phyloP scores from a whole-genome alignment of 2,113 vertebrate species.

The Naja naja region DNA sequence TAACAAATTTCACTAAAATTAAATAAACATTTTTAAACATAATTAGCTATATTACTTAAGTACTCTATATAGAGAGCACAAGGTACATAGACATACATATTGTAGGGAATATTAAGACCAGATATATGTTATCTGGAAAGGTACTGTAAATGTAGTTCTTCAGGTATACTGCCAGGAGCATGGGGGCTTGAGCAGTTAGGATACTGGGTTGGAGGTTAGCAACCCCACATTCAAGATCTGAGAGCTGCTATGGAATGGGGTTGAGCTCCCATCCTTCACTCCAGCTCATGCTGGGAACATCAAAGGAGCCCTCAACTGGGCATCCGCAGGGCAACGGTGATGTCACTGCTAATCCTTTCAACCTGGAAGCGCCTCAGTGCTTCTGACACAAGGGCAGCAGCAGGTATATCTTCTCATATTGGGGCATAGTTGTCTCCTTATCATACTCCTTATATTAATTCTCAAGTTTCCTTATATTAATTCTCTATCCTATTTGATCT shows the following conservation, averaged over 20 bases:
- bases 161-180: background rate
- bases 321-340: background rate
- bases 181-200: background rate
- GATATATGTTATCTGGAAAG: background rate
- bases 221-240: background rate
- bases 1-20: slow-evolving; percentile 45
- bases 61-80: background rate
- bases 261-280: background rate
- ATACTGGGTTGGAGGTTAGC: background rate
- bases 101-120: background rate
- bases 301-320: background rate
- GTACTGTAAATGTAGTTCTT: background rate
- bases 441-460: background rate
- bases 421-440: background rate
- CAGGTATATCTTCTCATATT: background rate
- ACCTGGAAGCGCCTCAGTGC: background rate
- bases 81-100: background rate
- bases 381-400: background rate
- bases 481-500: background rate
- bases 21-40: slow-evolving; percentile 27
- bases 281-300: background rate
- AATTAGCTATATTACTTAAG: background rate
- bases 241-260: background rate
- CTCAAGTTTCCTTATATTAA: background rate
- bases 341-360: background rate